Conservation (phyloP, 2,888 invertebrate species). For the Folsomia candida region DNA sequence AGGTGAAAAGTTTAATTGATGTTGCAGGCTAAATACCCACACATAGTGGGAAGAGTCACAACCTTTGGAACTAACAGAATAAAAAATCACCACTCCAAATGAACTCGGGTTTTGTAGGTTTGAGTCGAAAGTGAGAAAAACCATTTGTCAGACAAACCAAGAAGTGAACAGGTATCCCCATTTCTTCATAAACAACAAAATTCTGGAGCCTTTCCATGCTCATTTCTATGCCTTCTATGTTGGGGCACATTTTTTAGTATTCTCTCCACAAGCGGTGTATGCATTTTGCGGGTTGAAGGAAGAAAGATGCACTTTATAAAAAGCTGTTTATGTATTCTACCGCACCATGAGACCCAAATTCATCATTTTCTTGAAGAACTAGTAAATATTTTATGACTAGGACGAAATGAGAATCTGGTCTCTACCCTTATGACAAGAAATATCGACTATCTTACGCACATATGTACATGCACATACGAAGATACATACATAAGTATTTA, state of each 20-base stretch:
- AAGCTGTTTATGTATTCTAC: conserved; percentile 21
- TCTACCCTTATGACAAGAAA: too few relatives aligned
- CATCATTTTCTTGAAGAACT: conserved; percentile 19
- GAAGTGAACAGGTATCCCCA: conserved; percentile 24
- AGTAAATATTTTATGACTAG: conserved; percentile 15
- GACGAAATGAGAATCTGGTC: too few relatives aligned
- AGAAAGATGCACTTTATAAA: neutral
- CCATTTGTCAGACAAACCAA: conserved; percentile 28
- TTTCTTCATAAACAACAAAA: conserved; percentile 4
- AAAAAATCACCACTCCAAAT: conserved; percentile 5
- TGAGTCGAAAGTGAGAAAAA: conserved; percentile 26
- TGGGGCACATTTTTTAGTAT: too few relatives aligned
- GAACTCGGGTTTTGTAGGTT: neutral
- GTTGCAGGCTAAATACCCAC: conserved; percentile 39
- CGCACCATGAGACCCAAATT: conserved; percentile 26
- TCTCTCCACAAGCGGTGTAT: too few relatives aligned
- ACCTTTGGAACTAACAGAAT: conserved; percentile 23
- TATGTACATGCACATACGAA: too few relatives aligned
- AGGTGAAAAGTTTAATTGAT: conserved; percentile 40
- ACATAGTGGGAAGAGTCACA: conserved; percentile 28
- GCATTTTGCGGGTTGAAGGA: conserved; percentile 27
- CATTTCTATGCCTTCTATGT: too few relatives aligned
- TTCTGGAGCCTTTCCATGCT: too few relatives aligned
- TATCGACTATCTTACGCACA: too few relatives aligned
- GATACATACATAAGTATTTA: too few relatives aligned